Base-by-base conservation (phyloP, 2,888 invertebrate genomes). In the Lasioglossum pauxillum region DNA sequence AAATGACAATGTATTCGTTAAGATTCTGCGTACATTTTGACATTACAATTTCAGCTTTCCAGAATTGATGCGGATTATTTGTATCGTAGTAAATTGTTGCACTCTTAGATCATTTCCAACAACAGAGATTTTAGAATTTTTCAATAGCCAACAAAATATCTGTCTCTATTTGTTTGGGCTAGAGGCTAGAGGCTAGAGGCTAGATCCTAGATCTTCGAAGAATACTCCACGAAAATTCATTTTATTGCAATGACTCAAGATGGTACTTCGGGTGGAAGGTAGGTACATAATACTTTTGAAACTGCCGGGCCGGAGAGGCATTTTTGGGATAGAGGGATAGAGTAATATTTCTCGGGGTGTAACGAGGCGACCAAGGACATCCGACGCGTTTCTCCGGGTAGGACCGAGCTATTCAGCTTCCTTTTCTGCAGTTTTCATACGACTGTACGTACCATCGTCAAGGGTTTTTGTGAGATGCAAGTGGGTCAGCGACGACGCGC, bases 381-480 rank as follows among this genome's bases (percentile, higher is more conserved):
- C 60, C 14, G 44, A 35, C 71, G 46, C 75, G 78, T 75, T 49
- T 64, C 71, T 75, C 49, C 23, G 46, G 57, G 16, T 60, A 35
- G 38, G 5, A 14, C 69, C 23, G 67, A 38, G 23, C 75, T 78
- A 41, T 73, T 35, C 75, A 75, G 12, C 38, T 38, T 10, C 57
- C 44, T 27, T 44, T 67, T 76, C 49, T 78, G 69, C 49, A 31
- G 31, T 49, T 75, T 74, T n/a, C 73, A 35, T 60, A 19, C 60
- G 19, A 49, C 41, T 7, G 78, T 72, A 60, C 76, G n/a, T n/a
- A 0, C 31, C 44, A 27, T 71, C 64, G 60, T 38, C 67, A 46
- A 75, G 85, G 79, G 85, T 85, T 82, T 78, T 80, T 80, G 79
- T 67, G 23, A 85, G 67, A 71, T 38, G 81, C 71, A 87, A 87